A percentile compares a stretch with the other conserved stretches of the same genome.
These are phyloP conservation scores for Mythimna lalbum DNA, from an alignment of 2,888 invertebrate genomes.

Conservation along the genomic window DNA sequence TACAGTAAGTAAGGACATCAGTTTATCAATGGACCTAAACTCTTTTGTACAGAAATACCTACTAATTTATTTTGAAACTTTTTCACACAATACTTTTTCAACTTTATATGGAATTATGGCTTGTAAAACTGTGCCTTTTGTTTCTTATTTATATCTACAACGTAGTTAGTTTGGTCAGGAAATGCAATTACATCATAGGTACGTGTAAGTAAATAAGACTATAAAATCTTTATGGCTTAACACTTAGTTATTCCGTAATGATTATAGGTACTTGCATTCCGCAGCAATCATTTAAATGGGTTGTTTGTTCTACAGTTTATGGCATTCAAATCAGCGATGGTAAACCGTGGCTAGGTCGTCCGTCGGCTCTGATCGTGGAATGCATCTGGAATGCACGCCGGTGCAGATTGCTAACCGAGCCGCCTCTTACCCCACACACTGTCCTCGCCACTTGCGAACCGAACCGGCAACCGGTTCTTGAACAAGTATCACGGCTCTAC, in stretches of 20 bases:
- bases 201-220: slow-evolving; percentile 33
- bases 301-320: slow-evolving; percentile 69
- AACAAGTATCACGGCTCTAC: slow-evolving; percentile 60
- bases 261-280: slow-evolving; percentile 8
- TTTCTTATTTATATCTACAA: neutral
- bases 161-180: slow-evolving; percentile 22
- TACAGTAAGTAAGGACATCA: neutral
- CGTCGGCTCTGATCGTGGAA: slow-evolving; percentile 73
- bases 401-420: slow-evolving; percentile 73
- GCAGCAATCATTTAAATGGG: slow-evolving; percentile 52
- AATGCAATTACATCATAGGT: slow-evolving; percentile 27
- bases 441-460: slow-evolving; percentile 57
- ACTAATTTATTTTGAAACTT: neutral
- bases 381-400: slow-evolving; percentile 82
- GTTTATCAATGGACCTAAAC: neutral
- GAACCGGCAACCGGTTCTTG: slow-evolving; percentile 72
- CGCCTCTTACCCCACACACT: slow-evolving; percentile 72
- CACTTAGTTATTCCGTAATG: slow-evolving; percentile 28
- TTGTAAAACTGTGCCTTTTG: neutral
- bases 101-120: neutral
- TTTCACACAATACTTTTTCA: neutral
- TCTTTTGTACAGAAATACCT: too few species aligned
- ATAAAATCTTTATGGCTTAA: slow-evolving; percentile 35
- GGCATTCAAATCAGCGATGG: slow-evolving; percentile 65
- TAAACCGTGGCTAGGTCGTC: slow-evolving; percentile 74